Evolutionary conservation across 2,113 vertebrate genomes (phyloP), one percentile per base, ranked within the genome.

Genomic region (Suncus etruscus): DNA sequence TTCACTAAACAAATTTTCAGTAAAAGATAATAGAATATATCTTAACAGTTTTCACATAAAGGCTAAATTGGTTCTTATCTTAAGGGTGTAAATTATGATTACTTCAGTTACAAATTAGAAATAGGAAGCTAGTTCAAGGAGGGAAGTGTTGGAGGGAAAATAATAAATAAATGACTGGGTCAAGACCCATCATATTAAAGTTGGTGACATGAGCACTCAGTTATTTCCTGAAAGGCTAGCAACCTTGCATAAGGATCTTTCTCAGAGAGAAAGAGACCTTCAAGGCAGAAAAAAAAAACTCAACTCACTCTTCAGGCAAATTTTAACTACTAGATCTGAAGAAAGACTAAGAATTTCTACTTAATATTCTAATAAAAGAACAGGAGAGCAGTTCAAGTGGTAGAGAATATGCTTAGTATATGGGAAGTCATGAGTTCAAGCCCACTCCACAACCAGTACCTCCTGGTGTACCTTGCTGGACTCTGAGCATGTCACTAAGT

Each of bases 41-140:
- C 83, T 3, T 0, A 65, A n/a, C 14, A 32, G 22, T 77, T 74
- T 88, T 66, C 73, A 61, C 3, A 63, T 66, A 66, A 84, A 48
- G 73, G 39, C 39, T 74, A 85, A 50, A 12, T 83, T 51, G 24
- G 47, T 65, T 68, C 16, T 39, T 76, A 32, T 22, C 92, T 89
- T 83, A 47, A 80, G 20, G 61, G 45, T 68, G 80, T 91, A 89
- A 91, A 92, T 92, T 39, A 77, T 58, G 32, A 82, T 65, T 74
- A 39, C 16, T 76, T 61, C 83, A 83, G 73, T 65, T 75, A 69
- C 39, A 80, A 76, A 74, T 78, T 68, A 74, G 69, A 86, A 82
- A 69, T 0, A 0, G 66, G 76, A 75, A 74, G 66, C 10, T 25
- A 32, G 24, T 32, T 5, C 27, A 61, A 61, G 78, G 7, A 47